Base-by-base conservation (phyloP, 2,113 vertebrate genomes). In the Salvator merianae region DNA sequence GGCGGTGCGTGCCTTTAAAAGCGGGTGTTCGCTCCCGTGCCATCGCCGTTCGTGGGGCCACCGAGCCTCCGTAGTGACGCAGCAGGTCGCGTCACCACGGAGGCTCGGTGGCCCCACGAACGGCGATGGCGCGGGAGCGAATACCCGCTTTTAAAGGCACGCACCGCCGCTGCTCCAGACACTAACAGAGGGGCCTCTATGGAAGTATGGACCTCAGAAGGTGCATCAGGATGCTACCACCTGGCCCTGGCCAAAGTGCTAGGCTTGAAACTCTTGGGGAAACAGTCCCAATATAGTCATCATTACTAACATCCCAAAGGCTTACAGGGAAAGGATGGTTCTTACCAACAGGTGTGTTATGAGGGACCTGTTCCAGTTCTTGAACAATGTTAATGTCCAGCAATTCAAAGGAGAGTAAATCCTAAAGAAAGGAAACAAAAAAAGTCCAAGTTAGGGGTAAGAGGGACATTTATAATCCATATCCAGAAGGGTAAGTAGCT, bases 301-400 rank as follows among this genome's bases (percentile, higher is more conserved):
- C 43, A 30, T 16, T 38, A 77, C 30, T 47, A 43, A 26, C 28
- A 36, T 20, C 20, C 16, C 66, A 55, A 68, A 13, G 2, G 3
- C 8, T 32, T 30, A 26, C 32, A 50, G 76, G 16, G 0, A 53
- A 0, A 0, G 53, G 68, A 72, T 24, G 1, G 84, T 63, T 59
- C 97, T 98, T 96, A 99, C 98, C 98, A 73, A 96, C 97, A 71
- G 98, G 98, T 78, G 97, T 98, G 87, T 98, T 99, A 86, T 97
- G 97, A n/a, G 98, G 98, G 55, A 98, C 98, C 85, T 97, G 96
- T 94, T 99, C 98, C 94, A 99, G 84, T 86, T 99, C 98, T 89
- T 99, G 98, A 62, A 99, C 98, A 90, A 99, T 99, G 91, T 99
- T 99, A 81, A 99, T 99, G 90, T 99, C 98, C 94, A 99, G 87